Evolutionary conservation across 2,113 vertebrate species (phyloP).

Genomic region (Esox niger): DNA sequence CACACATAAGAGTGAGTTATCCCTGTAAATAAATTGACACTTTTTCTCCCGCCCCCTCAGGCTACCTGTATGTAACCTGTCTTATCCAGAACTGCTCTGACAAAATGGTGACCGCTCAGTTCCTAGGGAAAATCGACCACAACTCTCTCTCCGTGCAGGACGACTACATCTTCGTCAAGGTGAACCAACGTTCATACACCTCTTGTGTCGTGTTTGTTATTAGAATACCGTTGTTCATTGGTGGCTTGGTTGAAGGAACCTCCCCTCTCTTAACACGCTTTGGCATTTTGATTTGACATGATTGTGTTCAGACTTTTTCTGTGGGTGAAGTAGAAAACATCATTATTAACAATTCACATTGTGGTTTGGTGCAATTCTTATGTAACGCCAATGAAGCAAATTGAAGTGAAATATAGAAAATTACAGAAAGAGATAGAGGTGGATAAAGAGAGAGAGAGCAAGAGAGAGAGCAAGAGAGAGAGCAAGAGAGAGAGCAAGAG

Average conservation of each 20-base stretch:
- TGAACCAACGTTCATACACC: conserved; percentile 49
- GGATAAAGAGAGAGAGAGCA: background rate
- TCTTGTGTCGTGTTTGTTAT: too few relatives aligned
- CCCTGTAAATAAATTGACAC: conserved; percentile 6
- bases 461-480: conserved; percentile 5
- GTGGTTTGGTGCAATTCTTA: too few relatives aligned
- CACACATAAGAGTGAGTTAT: too few relatives aligned
- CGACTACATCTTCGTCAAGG: conserved; percentile 93
- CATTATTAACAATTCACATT: too few relatives aligned
- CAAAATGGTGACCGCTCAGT: conserved; percentile 75
- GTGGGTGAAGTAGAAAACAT: too few relatives aligned
- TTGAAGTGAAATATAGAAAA: too few relatives aligned
- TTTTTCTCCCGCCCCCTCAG: conserved; percentile 60
- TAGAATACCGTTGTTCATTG: too few relatives aligned
- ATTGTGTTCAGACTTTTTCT: background rate
- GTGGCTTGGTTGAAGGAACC: too few relatives aligned
- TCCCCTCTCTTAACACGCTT: too few relatives aligned
- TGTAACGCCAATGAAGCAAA: too few relatives aligned
- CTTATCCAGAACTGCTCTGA: conserved; percentile 88
- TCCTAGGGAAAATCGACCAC: conserved; percentile 81
- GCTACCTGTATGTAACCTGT: conserved; percentile 85
- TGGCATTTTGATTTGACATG: too few relatives aligned
- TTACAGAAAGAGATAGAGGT: background rate
- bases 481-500: background rate
- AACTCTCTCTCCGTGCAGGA: conserved; percentile 89